phyloP scores from a whole-genome alignment of 1,140 invertebrate genomes.

The Musca vetustissima region DNA sequence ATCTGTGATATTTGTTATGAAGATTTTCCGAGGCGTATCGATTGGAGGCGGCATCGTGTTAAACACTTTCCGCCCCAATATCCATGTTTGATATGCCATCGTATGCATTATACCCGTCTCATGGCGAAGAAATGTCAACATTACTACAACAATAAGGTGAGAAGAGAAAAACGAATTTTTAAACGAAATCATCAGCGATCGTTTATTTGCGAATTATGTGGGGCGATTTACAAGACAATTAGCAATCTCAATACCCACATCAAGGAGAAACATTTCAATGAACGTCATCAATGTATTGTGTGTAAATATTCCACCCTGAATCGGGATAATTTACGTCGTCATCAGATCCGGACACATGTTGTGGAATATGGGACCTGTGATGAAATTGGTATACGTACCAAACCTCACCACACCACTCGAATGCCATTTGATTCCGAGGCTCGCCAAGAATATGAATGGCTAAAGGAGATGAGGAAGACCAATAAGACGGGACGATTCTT shows the following conservation, averaged over 20 bases:
- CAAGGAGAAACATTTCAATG: neutral
- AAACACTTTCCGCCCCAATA: neutral
- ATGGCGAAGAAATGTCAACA: neutral
- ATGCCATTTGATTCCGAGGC: neutral
- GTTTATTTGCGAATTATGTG: neutral
- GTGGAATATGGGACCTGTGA: neutral
- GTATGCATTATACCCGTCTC: neutral
- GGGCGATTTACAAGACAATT: neutral
- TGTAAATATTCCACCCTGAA: conserved; percentile 3
- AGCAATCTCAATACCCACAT: neutral
- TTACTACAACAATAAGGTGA: too few relatives aligned
- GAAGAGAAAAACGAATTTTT: too few relatives aligned
- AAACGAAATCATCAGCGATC: too few relatives aligned
- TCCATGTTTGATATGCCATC: neutral
- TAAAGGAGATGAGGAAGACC: neutral
- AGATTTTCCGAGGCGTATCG: neutral
- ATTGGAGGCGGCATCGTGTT: neutral
- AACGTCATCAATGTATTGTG: neutral
- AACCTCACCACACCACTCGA: neutral
- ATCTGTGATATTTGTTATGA: conserved; percentile 1
- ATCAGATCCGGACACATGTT: neutral
- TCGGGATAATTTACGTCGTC: neutral
- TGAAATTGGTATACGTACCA: neutral
- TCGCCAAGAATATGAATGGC: neutral
- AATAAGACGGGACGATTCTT: neutral